Percentiles rank a stretch among this genome's conserved stretches.
Conservation (phyloP, 2,888 invertebrate genomes). For the Linyphia triangularis region DNA sequence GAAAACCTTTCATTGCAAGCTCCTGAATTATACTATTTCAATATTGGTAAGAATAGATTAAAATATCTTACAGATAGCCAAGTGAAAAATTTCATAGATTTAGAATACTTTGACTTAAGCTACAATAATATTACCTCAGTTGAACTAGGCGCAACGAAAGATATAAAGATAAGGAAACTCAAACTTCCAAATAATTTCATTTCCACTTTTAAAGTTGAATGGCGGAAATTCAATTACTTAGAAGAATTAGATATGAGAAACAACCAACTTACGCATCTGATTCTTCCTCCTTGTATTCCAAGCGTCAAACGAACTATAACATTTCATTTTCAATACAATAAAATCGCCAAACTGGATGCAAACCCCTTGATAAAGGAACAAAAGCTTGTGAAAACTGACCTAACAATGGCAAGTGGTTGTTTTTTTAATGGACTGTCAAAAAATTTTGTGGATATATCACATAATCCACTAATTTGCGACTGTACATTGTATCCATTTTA, state of each 20-base stretch:
- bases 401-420: conserved; percentile 28
- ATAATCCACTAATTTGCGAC: conserved; percentile 71
- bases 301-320: conserved; percentile 70
- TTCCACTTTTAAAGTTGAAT: conserved; percentile 76
- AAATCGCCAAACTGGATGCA: conserved; percentile 33
- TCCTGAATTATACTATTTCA: conserved; percentile 81
- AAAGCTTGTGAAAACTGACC: not conserved
- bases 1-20: conserved; percentile 19
- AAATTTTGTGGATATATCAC: conserved; percentile 50
- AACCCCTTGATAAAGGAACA: conserved; percentile 20
- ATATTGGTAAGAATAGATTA: conserved; percentile 81
- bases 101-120: conserved; percentile 30
- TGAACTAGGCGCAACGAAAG: conserved; percentile 2
- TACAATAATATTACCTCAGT: conserved; percentile 29
- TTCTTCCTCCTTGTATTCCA: conserved; percentile 80
- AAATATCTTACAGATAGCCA: conserved; percentile 10
- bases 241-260: conserved; percentile 86
- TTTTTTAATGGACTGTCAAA: conserved; percentile 52
- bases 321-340: conserved; percentile 65
- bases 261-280: conserved; percentile 84
- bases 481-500: conserved; percentile 69
- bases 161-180: conserved; percentile 21
- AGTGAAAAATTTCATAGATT: conserved; percentile 12
- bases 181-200: conserved; percentile 62
- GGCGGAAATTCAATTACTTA: conserved; percentile 86